Evolutionary conservation across 2,113 vertebrate genomes (phyloP).

Genomic region (Heterochromis multidens): DNA sequence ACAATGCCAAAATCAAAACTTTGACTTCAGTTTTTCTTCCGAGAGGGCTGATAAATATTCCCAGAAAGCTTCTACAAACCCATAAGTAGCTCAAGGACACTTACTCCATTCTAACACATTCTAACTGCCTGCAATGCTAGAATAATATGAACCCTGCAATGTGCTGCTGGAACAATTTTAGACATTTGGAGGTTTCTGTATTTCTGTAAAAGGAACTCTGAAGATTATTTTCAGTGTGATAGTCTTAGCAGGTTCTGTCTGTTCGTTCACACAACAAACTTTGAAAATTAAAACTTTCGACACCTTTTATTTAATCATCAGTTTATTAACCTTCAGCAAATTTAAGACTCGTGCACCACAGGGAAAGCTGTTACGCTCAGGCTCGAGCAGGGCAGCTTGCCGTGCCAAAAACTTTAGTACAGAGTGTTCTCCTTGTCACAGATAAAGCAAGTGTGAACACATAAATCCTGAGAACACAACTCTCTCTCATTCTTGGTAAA

Average conservation of each 20-base stretch:
- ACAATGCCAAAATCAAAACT: no score
- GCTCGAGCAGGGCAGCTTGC: not conserved
- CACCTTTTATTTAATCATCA: not conserved
- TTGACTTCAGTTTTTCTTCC: not conserved
- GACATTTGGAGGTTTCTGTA: not conserved
- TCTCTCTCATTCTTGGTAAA: not conserved
- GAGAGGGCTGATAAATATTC: not conserved
- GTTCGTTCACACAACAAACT: slow-evolving; percentile 27
- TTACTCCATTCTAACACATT: not conserved
- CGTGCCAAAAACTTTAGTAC: not conserved
- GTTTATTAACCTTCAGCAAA: not conserved
- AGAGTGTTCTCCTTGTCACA: not conserved
- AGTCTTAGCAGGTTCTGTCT: not conserved
- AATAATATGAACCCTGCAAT: not conserved
- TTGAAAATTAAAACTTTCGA: slow-evolving; percentile 45
- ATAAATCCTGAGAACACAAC: not conserved
- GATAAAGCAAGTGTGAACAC: not conserved
- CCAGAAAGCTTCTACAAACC: not conserved
- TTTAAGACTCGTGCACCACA: not conserved
- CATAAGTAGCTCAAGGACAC: not conserved
- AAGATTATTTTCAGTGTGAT: slow-evolving; percentile 14
- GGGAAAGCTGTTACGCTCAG: not conserved
- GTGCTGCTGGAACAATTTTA: not conserved
- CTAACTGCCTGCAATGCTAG: not conserved
- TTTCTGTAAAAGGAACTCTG: not conserved